Conservation (phyloP, 1,140 invertebrate species). For the Papilio dardanus region DNA sequence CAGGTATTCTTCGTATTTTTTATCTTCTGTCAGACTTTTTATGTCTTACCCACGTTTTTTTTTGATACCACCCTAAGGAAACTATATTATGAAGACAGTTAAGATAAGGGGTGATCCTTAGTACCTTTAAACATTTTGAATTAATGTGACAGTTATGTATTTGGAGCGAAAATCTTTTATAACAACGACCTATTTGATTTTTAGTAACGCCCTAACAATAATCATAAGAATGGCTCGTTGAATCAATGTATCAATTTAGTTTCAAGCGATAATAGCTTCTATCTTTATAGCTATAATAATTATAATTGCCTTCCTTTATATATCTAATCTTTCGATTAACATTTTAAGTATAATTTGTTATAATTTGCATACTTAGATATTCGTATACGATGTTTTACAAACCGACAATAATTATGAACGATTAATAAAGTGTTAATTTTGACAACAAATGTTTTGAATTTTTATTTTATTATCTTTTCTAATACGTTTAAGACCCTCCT, state of each 20-base stretch:
- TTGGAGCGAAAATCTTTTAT: conserved; percentile 52
- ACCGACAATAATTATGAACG: conserved; percentile 8
- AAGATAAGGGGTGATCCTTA: conserved; percentile 60
- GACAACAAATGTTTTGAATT: not conserved
- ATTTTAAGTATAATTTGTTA: not conserved
- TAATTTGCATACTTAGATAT: not conserved
- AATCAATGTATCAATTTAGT: conserved; percentile 25
- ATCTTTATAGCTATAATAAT: not conserved
- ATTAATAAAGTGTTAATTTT: conserved; percentile 17
- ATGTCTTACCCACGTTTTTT: conserved; percentile 68
- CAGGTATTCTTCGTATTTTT: conserved; percentile 37
- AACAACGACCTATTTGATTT: conserved; percentile 50
- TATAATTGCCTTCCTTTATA: not conserved
- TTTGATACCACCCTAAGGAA: conserved; percentile 53
- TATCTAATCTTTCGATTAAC: not conserved
- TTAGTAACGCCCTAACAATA: conserved; percentile 69
- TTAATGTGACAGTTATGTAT: conserved; percentile 69
- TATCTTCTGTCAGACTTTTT: conserved; percentile 44
- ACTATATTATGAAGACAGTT: conserved; percentile 46
- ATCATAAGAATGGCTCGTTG: conserved; percentile 43
- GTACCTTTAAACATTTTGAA: conserved; percentile 51
- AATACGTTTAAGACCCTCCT: not conserved
- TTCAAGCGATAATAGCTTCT: conserved; percentile 8
- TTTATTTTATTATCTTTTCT: not conserved
- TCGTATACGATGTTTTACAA: conserved; percentile 11